Evolutionary conservation across 2,113 vertebrate species (phyloP), one percentile per base, ranked within the genome.

Genomic region (Mastomys coucha): DNA sequence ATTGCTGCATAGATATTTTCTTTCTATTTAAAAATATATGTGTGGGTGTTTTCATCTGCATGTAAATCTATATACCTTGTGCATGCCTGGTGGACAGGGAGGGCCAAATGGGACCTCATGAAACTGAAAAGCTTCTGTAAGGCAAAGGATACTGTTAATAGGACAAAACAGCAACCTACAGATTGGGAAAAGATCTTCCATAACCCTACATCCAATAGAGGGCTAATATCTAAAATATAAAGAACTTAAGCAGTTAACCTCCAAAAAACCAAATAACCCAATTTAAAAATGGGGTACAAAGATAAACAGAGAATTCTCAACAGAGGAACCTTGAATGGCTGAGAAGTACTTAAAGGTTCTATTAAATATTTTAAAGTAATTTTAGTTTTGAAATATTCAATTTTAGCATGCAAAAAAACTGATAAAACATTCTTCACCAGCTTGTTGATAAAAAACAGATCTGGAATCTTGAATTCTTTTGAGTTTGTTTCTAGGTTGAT

Each of bases 391-490:
- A 73, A 81, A 67, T 31, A 22, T 76, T 12, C 45, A 82, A 45
- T 89, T 80, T 33, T 51, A 4, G 76, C 63, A 85, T 33, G 26
- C 14, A 87, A 28, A 96, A 86, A 65, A 70, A 4, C 5, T 56
- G 19, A 65, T 75, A 84, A 75, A 31, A 28, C 1, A 60, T 12
- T 0, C n/a, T 78, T 90, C 14, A 67, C 22, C 22, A 93, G 39
- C 9, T 87, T 69, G 10, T 20, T 89, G n/a, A 67, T 67, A 80
- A 92, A 94, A 53, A 36, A 53, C 39, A 78, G 39, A 85, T 77
- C 72, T 72, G 20, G 31, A 92, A 93, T 92, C 77, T 60, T 94
- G 26, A 14, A 39, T 92, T 86, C 4, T 56, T 96, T 51, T 82
- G 39, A 88, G 12, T 80, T 33, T n/a, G 45, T 92, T 95, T 77